A percentile compares a stretch with the other conserved stretches of the same genome.
phyloP scores from a whole-genome alignment of 30 jellyfish, hydroid and myxozoan genomes.

The Aurelia aurita region DNA sequence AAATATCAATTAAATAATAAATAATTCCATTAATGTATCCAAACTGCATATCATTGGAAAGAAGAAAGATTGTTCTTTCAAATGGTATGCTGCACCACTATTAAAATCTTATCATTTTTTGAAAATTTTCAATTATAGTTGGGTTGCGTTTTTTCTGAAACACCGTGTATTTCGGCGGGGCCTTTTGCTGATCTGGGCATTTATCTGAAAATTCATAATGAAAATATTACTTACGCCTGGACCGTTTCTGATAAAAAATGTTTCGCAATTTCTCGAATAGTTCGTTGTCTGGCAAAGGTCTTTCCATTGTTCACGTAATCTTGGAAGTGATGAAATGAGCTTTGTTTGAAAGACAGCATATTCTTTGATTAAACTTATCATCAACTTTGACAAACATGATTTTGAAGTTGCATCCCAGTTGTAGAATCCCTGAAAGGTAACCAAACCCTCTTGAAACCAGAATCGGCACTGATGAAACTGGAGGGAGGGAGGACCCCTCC shows the following conservation, averaged over 20 bases:
- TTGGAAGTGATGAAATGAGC: conserved; percentile 26
- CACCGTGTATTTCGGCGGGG: not conserved
- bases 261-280: conserved; percentile 48
- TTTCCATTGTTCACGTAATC: conserved; percentile 60
- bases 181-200: too few relatives aligned
- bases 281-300: conserved; percentile 42
- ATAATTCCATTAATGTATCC: too few relatives aligned
- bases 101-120: too few relatives aligned
- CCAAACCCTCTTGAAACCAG: not conserved
- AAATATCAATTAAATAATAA: too few relatives aligned
- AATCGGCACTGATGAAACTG: too few relatives aligned
- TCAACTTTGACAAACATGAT: conserved; percentile 35
- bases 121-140: too few relatives aligned
- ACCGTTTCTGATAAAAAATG: conserved; percentile 23
- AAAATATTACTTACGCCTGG: conserved; percentile 52
- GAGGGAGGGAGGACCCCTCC: too few relatives aligned
- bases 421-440: conserved; percentile 54
- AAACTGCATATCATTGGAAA: too few relatives aligned
- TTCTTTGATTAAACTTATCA: conserved; percentile 15
- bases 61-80: too few relatives aligned
- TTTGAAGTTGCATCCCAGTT: conserved; percentile 58
- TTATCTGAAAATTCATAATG: too few relatives aligned
- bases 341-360: conserved; percentile 30
- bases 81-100: too few relatives aligned
- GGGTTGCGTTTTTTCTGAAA: too few relatives aligned